Conservation (phyloP, 1,140 invertebrate genomes). For the Caerostris extrusa region DNA sequence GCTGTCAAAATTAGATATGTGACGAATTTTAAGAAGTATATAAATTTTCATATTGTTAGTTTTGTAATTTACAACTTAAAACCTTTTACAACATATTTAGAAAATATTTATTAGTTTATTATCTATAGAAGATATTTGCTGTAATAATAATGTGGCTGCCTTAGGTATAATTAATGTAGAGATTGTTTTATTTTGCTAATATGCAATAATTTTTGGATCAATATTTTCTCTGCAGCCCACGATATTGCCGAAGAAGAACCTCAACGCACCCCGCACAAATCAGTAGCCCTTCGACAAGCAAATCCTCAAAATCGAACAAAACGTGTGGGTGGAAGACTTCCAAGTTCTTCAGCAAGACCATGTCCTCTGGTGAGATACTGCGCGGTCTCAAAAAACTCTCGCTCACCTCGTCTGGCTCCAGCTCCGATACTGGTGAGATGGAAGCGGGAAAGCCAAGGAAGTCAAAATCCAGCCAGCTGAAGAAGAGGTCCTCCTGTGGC, state of each 20-base stretch:
- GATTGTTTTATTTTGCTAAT: no score
- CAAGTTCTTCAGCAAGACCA: constrained; percentile 73
- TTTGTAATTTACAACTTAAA: no score
- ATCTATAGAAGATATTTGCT: no score
- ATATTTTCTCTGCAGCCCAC: neutral
- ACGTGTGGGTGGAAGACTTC: constrained; percentile 75
- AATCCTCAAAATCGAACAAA: constrained; percentile 36
- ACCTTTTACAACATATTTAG: no score
- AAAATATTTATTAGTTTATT: no score
- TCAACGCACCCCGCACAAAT: neutral
- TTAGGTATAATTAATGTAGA: no score
- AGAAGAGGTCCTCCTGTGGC: constrained; percentile 50
- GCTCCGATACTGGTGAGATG: constrained; percentile 16
- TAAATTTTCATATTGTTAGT: no score
- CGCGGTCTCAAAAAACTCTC: constrained; percentile 72
- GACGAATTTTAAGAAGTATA: no score
- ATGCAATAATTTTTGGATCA: neutral
- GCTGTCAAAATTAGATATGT: no score
- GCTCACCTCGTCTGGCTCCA: constrained; percentile 59
- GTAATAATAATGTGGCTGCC: no score
- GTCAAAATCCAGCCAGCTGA: constrained; percentile 50
- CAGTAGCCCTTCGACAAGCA: constrained; percentile 19
- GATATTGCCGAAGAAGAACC: constrained; percentile 3
- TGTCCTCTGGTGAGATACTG: constrained; percentile 76
- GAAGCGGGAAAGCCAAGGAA: constrained; percentile 23